Conservation (phyloP, 2,113 vertebrate species). For the Nesospiza acunhae region DNA sequence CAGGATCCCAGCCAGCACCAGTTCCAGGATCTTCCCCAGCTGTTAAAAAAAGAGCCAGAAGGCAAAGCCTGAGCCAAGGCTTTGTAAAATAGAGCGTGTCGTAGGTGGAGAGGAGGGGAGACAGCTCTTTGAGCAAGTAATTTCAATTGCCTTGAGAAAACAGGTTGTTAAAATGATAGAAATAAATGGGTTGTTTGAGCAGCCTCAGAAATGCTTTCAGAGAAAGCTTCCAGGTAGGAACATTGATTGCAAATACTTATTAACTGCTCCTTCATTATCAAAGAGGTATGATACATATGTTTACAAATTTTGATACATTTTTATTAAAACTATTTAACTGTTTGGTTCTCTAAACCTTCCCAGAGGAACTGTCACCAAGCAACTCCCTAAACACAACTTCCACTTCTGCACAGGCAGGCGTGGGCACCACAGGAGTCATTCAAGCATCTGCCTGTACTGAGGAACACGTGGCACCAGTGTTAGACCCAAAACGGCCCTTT, state of each 20-base stretch:
- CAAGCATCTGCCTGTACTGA: neutral
- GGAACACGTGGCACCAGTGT: rapidly evolving
- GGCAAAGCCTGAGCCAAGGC: neutral
- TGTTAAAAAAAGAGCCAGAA: neutral
- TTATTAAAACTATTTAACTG: slow-evolving; percentile 14
- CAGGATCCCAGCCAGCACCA: neutral
- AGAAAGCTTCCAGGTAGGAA: slow-evolving; percentile 33
- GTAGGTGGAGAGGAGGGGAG: neutral
- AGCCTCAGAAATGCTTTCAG: slow-evolving; percentile 9
- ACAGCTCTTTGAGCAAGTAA: neutral
- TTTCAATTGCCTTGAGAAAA: slow-evolving; percentile 44
- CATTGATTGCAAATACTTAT: slow-evolving; percentile 48
- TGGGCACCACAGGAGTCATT: neutral
- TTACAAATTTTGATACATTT: slow-evolving; percentile 31
- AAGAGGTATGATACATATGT: slow-evolving; percentile 18
- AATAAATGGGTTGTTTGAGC: slow-evolving; percentile 35
- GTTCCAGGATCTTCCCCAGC: neutral
- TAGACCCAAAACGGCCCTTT: neutral
- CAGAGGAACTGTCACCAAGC: neutral
- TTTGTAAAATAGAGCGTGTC: neutral
- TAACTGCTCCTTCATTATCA: slow-evolving; percentile 22
- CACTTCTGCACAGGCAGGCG: neutral
- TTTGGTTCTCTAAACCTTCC: neutral
- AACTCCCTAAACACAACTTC: neutral
- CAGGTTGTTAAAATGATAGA: slow-evolving; percentile 42